Evolutionary conservation across 2,888 invertebrate species (phyloP).

Genomic region (Enchytraeus crypticus): DNA sequence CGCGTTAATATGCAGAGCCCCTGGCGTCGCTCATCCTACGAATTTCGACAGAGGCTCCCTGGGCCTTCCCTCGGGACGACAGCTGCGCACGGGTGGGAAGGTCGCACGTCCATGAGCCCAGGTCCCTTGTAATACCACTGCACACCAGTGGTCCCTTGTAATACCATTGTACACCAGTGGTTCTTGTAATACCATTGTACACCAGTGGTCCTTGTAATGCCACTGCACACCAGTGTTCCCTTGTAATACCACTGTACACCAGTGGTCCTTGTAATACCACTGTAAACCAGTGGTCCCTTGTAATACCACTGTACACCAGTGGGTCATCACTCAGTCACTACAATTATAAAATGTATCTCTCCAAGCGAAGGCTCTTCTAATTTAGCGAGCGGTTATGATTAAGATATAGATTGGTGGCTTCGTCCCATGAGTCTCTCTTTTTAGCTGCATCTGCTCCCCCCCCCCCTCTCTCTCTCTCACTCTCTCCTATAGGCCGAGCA

Average conservation of each 20-base stretch:
- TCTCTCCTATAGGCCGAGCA: no score
- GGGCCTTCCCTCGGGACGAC: no score
- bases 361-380: no score
- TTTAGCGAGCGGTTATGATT: neutral
- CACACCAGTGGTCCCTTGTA: neutral
- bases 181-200: neutral
- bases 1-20: neutral
- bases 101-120: neutral
- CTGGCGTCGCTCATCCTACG: no score
- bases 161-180: neutral
- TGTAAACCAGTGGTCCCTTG: neutral
- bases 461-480: no score
- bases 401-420: no score
- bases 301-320: no score
- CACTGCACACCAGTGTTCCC: neutral
- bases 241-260: neutral
- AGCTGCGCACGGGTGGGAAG: neutral
- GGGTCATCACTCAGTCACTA: no score
- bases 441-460: no score
- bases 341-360: no score
- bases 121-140: neutral
- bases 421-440: no score
- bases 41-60: no score
- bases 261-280: neutral
- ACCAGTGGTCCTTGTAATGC: neutral